Evolutionary conservation across 1,140 invertebrate genomes (phyloP).

Genomic region (Philopotamus ludificatus): DNA sequence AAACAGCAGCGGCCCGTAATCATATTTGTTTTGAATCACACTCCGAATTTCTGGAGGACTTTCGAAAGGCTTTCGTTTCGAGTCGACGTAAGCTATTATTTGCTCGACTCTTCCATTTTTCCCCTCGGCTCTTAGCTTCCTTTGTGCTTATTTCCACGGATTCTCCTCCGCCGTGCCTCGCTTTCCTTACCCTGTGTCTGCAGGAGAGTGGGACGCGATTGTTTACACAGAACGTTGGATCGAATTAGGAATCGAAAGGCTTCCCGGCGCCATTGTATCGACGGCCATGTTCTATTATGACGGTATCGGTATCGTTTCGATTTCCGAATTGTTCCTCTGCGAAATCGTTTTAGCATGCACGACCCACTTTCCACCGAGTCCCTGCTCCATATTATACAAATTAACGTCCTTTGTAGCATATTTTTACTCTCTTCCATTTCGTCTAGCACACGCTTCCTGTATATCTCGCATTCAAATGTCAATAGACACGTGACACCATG

Average conservation of each 20-base stretch:
- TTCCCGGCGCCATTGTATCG: constrained; percentile 11
- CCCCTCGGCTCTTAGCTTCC: constrained; percentile 21
- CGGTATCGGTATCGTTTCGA: constrained; percentile 10
- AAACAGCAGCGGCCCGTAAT: constrained; percentile 21
- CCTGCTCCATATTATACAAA: too few species aligned
- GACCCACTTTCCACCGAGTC: background rate
- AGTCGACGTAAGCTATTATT: constrained; percentile 37
- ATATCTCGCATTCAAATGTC: too few species aligned
- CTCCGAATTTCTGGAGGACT: constrained; percentile 25
- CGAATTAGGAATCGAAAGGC: constrained; percentile 32
- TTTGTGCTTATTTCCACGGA: constrained; percentile 33
- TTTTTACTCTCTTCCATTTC: too few species aligned
- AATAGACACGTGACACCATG: too few species aligned
- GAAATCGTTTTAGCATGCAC: background rate
- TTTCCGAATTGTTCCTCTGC: background rate
- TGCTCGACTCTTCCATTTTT: constrained; percentile 31
- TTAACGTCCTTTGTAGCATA: too few species aligned
- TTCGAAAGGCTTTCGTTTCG: constrained; percentile 19
- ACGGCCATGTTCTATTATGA: background rate
- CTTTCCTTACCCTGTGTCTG: background rate
- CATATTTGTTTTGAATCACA: constrained; percentile 40
- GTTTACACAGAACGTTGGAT: constrained; percentile 36
- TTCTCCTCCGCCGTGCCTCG: background rate
- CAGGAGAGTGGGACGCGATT: constrained; percentile 1
- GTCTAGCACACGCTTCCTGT: too few species aligned